Conservation (phyloP, 1,140 invertebrate species). For the Ostrea edulis region DNA sequence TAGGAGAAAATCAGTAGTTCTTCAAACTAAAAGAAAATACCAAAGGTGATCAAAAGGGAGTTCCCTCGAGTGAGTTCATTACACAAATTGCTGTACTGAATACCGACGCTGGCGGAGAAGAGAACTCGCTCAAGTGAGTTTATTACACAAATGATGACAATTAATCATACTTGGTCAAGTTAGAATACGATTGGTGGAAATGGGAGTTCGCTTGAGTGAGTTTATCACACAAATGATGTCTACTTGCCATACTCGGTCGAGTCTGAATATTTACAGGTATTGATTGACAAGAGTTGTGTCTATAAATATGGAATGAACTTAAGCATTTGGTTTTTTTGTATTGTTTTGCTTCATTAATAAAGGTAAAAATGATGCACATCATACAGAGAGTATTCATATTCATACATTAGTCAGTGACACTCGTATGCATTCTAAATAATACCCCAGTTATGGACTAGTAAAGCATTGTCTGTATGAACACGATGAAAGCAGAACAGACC, state of each 20-base stretch:
- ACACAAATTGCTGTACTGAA: background rate
- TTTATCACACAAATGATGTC: constrained; percentile 1
- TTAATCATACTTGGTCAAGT: background rate
- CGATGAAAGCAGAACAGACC: no score
- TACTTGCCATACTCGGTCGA: background rate
- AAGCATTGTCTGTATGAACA: no score
- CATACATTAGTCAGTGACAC: no score
- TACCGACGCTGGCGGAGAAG: background rate
- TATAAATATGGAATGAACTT: constrained; percentile 1
- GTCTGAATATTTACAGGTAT: background rate
- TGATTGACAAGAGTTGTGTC: background rate
- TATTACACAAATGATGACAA: background rate
- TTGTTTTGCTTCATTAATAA: background rate
- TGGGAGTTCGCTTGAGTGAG: background rate
- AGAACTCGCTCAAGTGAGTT: background rate
- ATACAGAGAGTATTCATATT: background rate
- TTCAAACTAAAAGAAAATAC: background rate
- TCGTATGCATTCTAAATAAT: no score
- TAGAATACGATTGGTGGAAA: background rate
- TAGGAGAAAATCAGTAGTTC: background rate
- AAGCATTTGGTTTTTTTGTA: background rate
- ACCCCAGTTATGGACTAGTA: no score
- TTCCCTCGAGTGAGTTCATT: constrained; percentile 13
- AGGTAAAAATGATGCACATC: background rate
- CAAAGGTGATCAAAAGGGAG: background rate